Base-by-base conservation (phyloP, 2,888 invertebrate species). In the Tinea trinotella region DNA sequence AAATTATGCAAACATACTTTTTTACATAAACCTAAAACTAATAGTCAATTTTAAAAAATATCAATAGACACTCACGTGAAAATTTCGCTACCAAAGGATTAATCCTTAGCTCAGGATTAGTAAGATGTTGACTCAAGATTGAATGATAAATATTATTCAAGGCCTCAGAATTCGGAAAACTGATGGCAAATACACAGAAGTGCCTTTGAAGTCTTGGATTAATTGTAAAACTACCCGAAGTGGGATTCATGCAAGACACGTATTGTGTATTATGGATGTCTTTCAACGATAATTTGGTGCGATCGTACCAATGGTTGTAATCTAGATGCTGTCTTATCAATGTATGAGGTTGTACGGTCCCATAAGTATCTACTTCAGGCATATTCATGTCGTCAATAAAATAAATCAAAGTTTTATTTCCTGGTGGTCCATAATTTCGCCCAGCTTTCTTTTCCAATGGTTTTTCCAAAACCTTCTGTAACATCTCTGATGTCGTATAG, bases 321-420 rank as follows among this genome's bases (percentile, higher is more conserved):
- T 98, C 98, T 66, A 98, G 84, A 81, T 98, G 97, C 70, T 98
- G 98, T 1, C 98, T 88, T 60, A 98, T 97, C 54, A 98, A 81
- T 0, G 98, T 98, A 70, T 98, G 98, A 0, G 98, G 98, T 71
- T 97, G 97, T 0, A 98, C 98, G 0, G 98, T 98, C 6, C 97
- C 97, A 66, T 98, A 98, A 30, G 89, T 59, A 60, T 89, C 88
- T 15, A 95, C 95, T 88, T 97, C 97, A 0, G 98, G 98, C 97
- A 98, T 98, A 70, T 98, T 98, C 93, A 98, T 93, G 67, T 98
- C 98, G 68, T 98, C 98, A 57, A 98, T 93, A 70, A 98, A 98
- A 74, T 97, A 98, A 58, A 98, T 91, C 40, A 98, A 85, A 0
- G 93, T 94, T 77, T 97, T 97, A 65, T 92, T 97, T 10, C 98